Conservation (phyloP, 2,113 vertebrate species). For the Motacilla alba region DNA sequence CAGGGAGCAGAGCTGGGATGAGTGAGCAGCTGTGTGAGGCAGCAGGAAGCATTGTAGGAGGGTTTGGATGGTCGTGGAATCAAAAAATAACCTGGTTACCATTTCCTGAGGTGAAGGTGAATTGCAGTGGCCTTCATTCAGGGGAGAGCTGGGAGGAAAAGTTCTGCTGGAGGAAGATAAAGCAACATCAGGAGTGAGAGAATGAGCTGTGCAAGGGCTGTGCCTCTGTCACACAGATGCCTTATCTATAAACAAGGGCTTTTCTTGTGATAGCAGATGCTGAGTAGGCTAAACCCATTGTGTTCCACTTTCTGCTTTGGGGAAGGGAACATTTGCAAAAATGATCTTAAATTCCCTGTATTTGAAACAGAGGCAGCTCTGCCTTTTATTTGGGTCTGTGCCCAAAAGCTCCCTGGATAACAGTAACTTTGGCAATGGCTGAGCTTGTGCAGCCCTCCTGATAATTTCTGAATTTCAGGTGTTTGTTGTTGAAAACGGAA, state of each 20-base stretch:
- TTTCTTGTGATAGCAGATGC: not conserved
- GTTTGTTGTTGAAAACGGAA: not conserved
- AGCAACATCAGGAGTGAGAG: not conserved
- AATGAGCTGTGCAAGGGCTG: not conserved
- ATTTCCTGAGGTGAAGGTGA: not conserved
- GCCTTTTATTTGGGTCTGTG: not conserved
- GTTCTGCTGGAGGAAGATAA: not conserved
- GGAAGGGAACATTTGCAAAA: not conserved
- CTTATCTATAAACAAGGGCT: not conserved
- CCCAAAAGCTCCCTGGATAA: not conserved
- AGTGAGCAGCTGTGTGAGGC: not conserved
- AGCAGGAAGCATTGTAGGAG: not conserved
- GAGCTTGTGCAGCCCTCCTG: not conserved
- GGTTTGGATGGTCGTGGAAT: not conserved
- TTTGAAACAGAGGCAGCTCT: not conserved
- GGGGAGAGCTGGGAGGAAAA: not conserved
- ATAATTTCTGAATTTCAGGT: not conserved
- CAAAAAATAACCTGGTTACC: not conserved
- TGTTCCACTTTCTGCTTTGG: not conserved
- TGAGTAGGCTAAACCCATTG: not conserved
- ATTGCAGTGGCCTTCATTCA: not conserved
- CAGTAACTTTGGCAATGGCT: not conserved
- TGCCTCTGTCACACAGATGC: not conserved
- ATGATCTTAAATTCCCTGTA: not conserved
- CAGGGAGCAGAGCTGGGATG: not conserved